Conservation (phyloP, 1,140 invertebrate genomes). For the Drosophila hydei region DNA sequence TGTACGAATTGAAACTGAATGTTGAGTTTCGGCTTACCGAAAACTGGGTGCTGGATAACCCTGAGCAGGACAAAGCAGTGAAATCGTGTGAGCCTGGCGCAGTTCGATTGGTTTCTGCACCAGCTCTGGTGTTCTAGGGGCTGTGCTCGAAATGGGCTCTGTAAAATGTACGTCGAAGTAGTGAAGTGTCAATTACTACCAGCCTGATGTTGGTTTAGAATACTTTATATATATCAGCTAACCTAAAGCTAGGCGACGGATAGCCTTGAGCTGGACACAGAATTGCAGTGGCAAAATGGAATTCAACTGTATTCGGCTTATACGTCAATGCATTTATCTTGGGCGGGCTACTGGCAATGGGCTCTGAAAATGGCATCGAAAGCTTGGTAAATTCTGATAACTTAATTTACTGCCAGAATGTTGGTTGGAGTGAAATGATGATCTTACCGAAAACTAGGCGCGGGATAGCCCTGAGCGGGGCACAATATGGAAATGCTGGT, state of each 20-base stretch:
- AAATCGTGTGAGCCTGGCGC: slow-evolving; percentile 83
- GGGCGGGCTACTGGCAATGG: slow-evolving; percentile 88
- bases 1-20: slow-evolving; percentile 44
- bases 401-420: slow-evolving; percentile 24
- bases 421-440: slow-evolving; percentile 27
- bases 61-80: slow-evolving; percentile 87
- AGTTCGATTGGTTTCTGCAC: slow-evolving; percentile 66
- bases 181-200: not conserved
- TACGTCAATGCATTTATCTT: slow-evolving; percentile 82
- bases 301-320: slow-evolving; percentile 65
- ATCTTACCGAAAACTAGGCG: slow-evolving; percentile 86
- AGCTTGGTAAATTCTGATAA: not conserved
- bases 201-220: slow-evolving; percentile 51
- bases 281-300: slow-evolving; percentile 83
- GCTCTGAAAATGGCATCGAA: slow-evolving; percentile 85
- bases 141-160: slow-evolving; percentile 87
- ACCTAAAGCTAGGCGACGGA: slow-evolving; percentile 87
- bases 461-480: slow-evolving; percentile 88
- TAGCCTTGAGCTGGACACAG: slow-evolving; percentile 90
- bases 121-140: slow-evolving; percentile 82
- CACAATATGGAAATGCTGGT: slow-evolving; percentile 86
- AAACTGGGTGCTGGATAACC: slow-evolving; percentile 87
- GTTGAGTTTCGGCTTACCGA: slow-evolving; percentile 55
- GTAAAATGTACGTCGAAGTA: slow-evolving; percentile 32
- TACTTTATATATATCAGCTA: slow-evolving; percentile 19